These are phyloP conservation scores for Cheilosia grossa DNA, from an alignment of 2,888 invertebrate species.

Conservation along the genomic window DNA sequence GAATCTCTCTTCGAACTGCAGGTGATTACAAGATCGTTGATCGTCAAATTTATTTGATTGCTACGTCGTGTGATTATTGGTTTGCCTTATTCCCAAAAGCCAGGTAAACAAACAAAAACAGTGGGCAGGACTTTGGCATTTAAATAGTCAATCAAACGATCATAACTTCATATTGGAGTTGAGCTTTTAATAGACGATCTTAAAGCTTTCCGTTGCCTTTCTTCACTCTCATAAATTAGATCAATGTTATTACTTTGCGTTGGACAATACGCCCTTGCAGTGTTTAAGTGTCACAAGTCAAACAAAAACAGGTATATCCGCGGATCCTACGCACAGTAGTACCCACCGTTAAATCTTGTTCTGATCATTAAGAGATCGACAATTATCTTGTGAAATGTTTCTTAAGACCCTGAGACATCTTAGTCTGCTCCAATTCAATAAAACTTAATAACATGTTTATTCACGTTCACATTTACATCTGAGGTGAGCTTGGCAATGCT, in stretches of 20 bases:
- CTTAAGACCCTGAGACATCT: not conserved
- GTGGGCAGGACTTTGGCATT: slow-evolving; percentile 62
- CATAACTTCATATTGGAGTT: slow-evolving; percentile 44
- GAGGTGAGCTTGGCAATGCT: too few species aligned
- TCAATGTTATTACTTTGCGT: slow-evolving; percentile 23
- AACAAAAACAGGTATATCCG: slow-evolving; percentile 26
- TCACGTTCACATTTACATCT: too few species aligned
- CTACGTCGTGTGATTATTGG: slow-evolving; percentile 62
- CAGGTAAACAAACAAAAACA: slow-evolving; percentile 68
- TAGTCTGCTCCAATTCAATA: not conserved
- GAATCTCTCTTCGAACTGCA: slow-evolving; percentile 42
- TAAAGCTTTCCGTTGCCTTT: slow-evolving; percentile 27
- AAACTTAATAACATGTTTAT: not conserved
- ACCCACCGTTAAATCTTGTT: not conserved
- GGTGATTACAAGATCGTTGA: slow-evolving; percentile 75
- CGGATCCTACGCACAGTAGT: not conserved
- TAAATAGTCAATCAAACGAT: slow-evolving; percentile 43
- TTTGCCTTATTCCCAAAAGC: slow-evolving; percentile 43
- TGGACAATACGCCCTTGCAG: slow-evolving; percentile 54
- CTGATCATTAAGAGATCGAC: not conserved
- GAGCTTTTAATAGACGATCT: not conserved
- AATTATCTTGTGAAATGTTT: not conserved
- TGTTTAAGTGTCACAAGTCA: slow-evolving; percentile 20
- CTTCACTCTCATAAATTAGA: slow-evolving; percentile 49
- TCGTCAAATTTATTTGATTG: slow-evolving; percentile 73